A percentile compares a stretch with the other conserved stretches of the same genome.
These are phyloP conservation scores for Eurosta solidaginis DNA, from an alignment of 1,140 invertebrate species.

Conservation along the genomic window DNA sequence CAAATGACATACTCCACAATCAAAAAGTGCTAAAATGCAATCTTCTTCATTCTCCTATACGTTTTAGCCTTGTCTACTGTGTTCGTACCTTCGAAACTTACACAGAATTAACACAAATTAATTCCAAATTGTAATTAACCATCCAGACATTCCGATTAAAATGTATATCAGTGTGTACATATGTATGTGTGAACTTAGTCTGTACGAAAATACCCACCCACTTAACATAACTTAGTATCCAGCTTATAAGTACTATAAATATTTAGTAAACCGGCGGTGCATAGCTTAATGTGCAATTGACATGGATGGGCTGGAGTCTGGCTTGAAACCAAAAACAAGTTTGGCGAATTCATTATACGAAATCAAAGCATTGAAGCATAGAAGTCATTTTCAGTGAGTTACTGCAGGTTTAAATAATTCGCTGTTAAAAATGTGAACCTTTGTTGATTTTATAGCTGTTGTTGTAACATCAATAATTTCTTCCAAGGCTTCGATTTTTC, in stretches of 20 bases:
- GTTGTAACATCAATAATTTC: no score
- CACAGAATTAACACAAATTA: slow-evolving; percentile 27
- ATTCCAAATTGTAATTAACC: slow-evolving; percentile 24
- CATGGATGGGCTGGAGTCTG: slow-evolving; percentile 6
- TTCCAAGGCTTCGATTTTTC: no score
- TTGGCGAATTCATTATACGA: slow-evolving; percentile 4
- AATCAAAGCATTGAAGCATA: no score
- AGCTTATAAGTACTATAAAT: not conserved
- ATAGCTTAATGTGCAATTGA: not conserved
- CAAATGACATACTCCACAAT: slow-evolving; percentile 6
- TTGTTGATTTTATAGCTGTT: no score
- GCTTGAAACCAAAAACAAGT: not conserved
- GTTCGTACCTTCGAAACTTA: slow-evolving; percentile 23
- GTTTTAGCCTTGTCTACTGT: not conserved
- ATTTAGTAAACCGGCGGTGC: not conserved
- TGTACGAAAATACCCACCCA: no score
- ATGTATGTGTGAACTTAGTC: not conserved
- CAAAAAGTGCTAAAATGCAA: slow-evolving; percentile 1
- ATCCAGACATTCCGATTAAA: not conserved
- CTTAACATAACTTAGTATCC: no score
- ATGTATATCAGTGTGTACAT: not conserved
- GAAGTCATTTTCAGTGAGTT: no score
- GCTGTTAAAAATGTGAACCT: no score
- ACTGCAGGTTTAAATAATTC: no score
- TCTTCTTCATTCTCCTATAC: not conserved